A percentile compares a stretch with the other conserved stretches of the same genome.
Evolutionary conservation across 1,140 invertebrate genomes (phyloP).

Genomic region (Drosophila ambigua): DNA sequence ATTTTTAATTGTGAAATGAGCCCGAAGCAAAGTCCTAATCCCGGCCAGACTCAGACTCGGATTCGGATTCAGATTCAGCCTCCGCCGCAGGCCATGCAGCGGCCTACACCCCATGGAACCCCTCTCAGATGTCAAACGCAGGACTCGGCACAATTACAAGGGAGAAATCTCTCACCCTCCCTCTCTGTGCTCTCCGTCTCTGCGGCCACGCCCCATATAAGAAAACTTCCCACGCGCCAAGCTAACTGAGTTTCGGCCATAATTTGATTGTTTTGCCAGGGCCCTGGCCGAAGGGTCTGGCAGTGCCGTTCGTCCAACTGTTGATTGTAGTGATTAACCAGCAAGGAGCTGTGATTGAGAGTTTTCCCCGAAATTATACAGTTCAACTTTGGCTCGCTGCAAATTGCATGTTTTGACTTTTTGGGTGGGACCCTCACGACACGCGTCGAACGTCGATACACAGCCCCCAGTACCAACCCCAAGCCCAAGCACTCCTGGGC

Average conservation of each 20-base stretch:
- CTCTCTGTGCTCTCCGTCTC: not conserved
- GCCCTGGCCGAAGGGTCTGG: not conserved
- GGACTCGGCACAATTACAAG: constrained; percentile 39
- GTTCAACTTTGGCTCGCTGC: constrained; percentile 18
- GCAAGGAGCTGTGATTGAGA: constrained; percentile 53
- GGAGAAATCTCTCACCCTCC: constrained; percentile 18
- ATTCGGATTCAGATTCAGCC: not conserved
- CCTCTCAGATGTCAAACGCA: constrained; percentile 45
- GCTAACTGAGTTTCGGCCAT: constrained; percentile 43
- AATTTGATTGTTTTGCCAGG: constrained; percentile 71
- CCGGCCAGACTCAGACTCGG: constrained; percentile 12
- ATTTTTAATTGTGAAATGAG: constrained; percentile 67
- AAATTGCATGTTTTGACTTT: constrained; percentile 78
- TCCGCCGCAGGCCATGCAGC: constrained; percentile 50
- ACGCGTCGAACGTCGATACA: constrained; percentile 46
- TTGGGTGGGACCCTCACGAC: constrained; percentile 35
- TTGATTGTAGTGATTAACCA: constrained; percentile 82
- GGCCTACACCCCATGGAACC: constrained; percentile 25
- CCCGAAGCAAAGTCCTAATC: constrained; percentile 45
- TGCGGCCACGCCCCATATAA: constrained; percentile 28
- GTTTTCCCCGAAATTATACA: constrained; percentile 60
- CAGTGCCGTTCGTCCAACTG: constrained; percentile 32
- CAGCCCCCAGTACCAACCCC: not conserved
- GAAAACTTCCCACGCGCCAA: constrained; percentile 46
- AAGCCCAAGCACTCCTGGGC: too few species aligned